Conservation (phyloP, 2,888 invertebrate genomes). For the Cephus spinipes region DNA sequence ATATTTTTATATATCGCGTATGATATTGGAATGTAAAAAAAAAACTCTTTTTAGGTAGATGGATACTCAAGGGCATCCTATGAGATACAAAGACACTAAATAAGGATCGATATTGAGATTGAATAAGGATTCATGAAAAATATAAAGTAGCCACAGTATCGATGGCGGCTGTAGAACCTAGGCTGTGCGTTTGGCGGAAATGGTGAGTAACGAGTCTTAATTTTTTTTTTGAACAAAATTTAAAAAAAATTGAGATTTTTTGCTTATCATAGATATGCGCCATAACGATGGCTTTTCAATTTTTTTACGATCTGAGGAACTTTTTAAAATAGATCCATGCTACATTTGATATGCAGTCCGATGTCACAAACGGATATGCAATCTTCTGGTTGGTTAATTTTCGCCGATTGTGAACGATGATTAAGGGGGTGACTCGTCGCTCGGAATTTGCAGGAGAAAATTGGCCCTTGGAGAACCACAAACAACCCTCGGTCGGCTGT, state of each 20-base stretch:
- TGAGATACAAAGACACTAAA: too few relatives aligned
- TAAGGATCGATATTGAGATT: too few relatives aligned
- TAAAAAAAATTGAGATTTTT: too few relatives aligned
- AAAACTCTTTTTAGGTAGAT: not conserved
- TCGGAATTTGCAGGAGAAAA: slow-evolving; percentile 17
- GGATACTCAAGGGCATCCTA: too few relatives aligned
- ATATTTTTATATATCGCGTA: not conserved
- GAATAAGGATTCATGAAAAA: not conserved
- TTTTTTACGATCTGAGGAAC: not conserved
- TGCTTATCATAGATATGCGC: too few relatives aligned
- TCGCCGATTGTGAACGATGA: not conserved
- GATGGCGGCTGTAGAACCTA: too few relatives aligned
- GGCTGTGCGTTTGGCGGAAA: too few relatives aligned
- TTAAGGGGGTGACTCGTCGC: not conserved
- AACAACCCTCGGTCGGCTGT: not conserved
- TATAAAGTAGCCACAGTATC: not conserved
- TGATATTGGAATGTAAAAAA: not conserved
- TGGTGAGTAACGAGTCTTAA: too few relatives aligned
- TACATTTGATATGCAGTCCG: not conserved
- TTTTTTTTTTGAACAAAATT: too few relatives aligned
- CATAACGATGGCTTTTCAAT: not conserved
- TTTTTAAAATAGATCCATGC: not conserved
- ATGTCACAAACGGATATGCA: not conserved
- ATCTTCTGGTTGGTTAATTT: not conserved
- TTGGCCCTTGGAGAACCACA: slow-evolving; percentile 12